These are phyloP conservation scores for Octopus bimaculoides DNA, from an alignment of 1,140 invertebrate species.

Conservation along the genomic window DNA sequence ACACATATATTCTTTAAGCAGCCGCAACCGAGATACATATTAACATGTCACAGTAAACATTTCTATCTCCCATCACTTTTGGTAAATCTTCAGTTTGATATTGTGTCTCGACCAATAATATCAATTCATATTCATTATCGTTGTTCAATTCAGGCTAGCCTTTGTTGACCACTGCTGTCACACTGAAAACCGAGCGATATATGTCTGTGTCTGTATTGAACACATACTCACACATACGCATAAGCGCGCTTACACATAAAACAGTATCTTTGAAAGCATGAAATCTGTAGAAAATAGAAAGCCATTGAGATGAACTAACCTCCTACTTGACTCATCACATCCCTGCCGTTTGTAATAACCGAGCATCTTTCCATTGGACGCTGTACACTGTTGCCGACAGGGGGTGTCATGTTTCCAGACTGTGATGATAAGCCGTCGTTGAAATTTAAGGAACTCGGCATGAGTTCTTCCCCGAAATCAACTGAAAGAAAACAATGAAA, in stretches of 20 bases:
- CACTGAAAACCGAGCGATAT: not conserved
- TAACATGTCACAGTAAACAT: no score
- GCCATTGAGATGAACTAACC: not conserved
- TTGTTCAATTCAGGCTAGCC: not conserved
- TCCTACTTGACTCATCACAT: conserved; percentile 4
- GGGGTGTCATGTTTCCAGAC: not conserved
- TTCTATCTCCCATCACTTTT: no score
- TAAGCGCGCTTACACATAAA: not conserved
- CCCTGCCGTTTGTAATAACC: conserved; percentile 7
- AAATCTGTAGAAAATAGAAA: not conserved
- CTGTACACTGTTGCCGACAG: not conserved
- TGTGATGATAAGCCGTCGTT: conserved; percentile 6
- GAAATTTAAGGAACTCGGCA: not conserved
- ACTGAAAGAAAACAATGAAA: not conserved
- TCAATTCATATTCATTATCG: no score
- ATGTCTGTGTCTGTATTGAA: not conserved
- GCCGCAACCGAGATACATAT: no score
- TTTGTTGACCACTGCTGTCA: not conserved
- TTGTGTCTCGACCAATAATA: no score
- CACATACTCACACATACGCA: not conserved
- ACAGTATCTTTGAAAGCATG: not conserved
- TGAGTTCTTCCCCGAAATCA: conserved; percentile 3
- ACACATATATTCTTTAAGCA: no score
- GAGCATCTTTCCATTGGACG: conserved; percentile 10
- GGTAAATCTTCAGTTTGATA: no score